A percentile compares a stretch with the other conserved stretches of the same genome.
Conservation (phyloP, 2,113 vertebrate genomes). For the Misgurnus anguillicaudatus region DNA sequence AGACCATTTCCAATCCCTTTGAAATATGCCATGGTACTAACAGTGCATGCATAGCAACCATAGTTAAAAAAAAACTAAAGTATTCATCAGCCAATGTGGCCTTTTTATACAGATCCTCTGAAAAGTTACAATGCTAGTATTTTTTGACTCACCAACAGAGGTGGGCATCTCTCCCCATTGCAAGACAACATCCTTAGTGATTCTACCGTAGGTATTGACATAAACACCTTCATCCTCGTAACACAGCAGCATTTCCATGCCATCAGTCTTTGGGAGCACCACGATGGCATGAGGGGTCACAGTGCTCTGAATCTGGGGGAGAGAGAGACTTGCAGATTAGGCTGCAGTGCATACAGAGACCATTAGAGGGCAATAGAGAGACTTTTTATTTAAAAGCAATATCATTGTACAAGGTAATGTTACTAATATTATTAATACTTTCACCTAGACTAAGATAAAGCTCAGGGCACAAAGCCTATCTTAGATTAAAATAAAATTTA, state of each 20-base stretch:
- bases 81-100: too few species aligned
- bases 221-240: constrained; percentile 98
- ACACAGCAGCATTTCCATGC: constrained; percentile 98
- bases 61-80: too few species aligned
- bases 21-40: too few species aligned
- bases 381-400: not conserved
- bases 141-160: constrained; percentile 85
- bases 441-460: too few species aligned
- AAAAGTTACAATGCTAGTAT: too few species aligned
- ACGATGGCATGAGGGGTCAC: constrained; percentile 96
- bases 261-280: constrained; percentile 95
- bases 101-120: too few species aligned
- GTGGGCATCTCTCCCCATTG: constrained; percentile 99
- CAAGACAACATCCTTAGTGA: constrained; percentile 98
- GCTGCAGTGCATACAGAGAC: not conserved
- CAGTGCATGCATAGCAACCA: too few species aligned
- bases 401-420: too few species aligned
- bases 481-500: not conserved
- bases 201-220: constrained; percentile 96
- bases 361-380: not conserved
- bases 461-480: not conserved
- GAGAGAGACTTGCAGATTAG: not conserved
- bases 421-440: too few species aligned
- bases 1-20: too few species aligned
- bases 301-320: constrained; percentile 87